Percentiles rank a stretch among this genome's conserved stretches.
Conservation (phyloP, 2,888 invertebrate species). For the Portevinia maculata region DNA sequence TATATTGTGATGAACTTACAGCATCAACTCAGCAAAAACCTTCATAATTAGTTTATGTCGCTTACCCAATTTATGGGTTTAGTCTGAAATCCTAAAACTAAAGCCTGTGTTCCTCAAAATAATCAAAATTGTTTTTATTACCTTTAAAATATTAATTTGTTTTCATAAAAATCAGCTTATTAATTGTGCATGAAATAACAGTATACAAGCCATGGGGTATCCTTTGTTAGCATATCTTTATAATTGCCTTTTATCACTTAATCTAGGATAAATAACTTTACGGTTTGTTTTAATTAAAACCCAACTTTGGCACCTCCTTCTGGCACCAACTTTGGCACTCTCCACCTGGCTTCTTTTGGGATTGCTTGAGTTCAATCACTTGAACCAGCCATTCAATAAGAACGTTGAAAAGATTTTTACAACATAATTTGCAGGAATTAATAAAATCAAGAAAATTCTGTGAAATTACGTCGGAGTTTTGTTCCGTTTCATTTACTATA, state of each 20-base stretch:
- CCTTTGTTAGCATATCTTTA: conserved; percentile 9
- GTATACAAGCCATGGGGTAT: conserved; percentile 10
- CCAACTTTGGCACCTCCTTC: conserved; percentile 44
- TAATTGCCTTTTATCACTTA: conserved; percentile 43
- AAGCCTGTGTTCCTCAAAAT: neutral
- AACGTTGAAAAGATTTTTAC: conserved; percentile 25
- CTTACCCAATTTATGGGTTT: too few relatives aligned
- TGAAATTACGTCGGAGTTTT: conserved; percentile 45
- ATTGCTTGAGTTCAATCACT: conserved; percentile 27
- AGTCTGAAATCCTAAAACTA: too few relatives aligned
- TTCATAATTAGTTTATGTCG: too few relatives aligned
- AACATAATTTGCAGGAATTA: conserved; percentile 35
- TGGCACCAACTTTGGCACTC: too few relatives aligned
- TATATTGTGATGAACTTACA: too few relatives aligned
- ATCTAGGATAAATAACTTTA: conserved; percentile 39
- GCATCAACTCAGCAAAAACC: too few relatives aligned
- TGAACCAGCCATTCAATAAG: conserved; percentile 13
- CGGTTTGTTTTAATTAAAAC: conserved; percentile 62
- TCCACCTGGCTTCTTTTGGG: too few relatives aligned
- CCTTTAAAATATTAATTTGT: neutral
- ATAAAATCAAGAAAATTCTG: conserved; percentile 50
- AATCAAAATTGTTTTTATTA: neutral
- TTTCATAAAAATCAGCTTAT: conserved; percentile 10
- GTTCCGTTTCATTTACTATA: conserved; percentile 53
- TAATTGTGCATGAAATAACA: conserved; percentile 11